Evolutionary conservation across 2,113 vertebrate species (phyloP).

Genomic region (Aptenodytes patagonicus): DNA sequence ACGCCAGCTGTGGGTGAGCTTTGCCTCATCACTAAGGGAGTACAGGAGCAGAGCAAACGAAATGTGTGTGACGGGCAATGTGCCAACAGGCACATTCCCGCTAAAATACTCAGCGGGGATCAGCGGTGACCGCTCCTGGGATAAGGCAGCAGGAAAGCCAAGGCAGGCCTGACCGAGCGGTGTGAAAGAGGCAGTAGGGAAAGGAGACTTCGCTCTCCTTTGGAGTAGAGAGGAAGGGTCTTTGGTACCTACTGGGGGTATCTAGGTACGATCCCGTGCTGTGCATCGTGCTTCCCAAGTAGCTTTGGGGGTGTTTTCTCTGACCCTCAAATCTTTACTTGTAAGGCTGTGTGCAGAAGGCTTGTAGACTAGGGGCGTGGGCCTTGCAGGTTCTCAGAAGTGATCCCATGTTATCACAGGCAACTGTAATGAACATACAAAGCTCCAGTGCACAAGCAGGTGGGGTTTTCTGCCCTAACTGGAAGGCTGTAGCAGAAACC

Average conservation of each 20-base stretch:
- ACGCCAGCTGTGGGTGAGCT: not conserved
- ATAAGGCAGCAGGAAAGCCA: not conserved
- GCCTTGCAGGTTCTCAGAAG: not conserved
- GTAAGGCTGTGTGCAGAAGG: not conserved
- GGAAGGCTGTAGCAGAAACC: not conserved
- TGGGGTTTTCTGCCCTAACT: not conserved
- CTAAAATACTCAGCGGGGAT: not conserved
- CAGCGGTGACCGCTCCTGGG: not conserved
- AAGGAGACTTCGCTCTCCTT: not conserved
- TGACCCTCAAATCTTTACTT: not conserved
- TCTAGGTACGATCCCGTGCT: not conserved
- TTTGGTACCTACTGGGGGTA: not conserved
- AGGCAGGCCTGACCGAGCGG: not conserved
- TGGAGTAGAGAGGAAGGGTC: not conserved
- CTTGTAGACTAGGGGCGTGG: rapidly evolving
- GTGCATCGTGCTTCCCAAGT: not conserved
- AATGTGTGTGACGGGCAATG: not conserved
- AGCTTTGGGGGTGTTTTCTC: not conserved
- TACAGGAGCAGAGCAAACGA: not conserved
- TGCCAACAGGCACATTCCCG: not conserved
- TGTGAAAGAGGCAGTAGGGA: not conserved
- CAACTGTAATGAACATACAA: not conserved
- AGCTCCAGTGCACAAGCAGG: not conserved
- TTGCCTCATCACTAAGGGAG: not conserved
- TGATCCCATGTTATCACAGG: not conserved